These are phyloP conservation scores for Furcula furcula DNA, from an alignment of 2,888 invertebrate species.

Conservation along the genomic window DNA sequence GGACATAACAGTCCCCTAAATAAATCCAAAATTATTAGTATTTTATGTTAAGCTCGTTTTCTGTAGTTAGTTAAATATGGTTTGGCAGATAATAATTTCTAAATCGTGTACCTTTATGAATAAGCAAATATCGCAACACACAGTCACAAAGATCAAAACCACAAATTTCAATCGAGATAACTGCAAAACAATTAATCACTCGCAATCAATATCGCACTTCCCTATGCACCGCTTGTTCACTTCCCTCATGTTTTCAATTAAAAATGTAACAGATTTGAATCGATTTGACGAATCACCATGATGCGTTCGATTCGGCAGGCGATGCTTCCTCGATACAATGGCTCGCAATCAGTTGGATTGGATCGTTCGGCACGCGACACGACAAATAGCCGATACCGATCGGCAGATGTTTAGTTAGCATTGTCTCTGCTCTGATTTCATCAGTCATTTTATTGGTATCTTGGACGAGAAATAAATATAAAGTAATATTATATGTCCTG, in stretches of 20 bases:
- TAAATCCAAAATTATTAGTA: too few relatives aligned
- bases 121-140: too few relatives aligned
- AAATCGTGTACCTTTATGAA: too few relatives aligned
- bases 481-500: too few relatives aligned
- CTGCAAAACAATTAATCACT: constrained; percentile 52
- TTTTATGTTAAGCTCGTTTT: too few relatives aligned
- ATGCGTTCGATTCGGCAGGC: constrained; percentile 30
- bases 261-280: constrained; percentile 60
- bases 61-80: too few relatives aligned
- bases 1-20: too few relatives aligned
- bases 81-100: too few relatives aligned
- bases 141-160: background rate
- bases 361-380: constrained; percentile 52
- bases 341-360: constrained; percentile 45
- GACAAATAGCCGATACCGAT: constrained; percentile 58
- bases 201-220: constrained; percentile 45
- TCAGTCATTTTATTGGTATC: constrained; percentile 19
- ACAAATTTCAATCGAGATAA: constrained; percentile 26
- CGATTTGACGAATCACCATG: constrained; percentile 67
- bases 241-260: constrained; percentile 53
- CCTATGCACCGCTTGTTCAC: constrained; percentile 38
- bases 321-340: constrained; percentile 54
- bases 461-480: background rate
- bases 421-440: constrained; percentile 13
- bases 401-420: constrained; percentile 55